phyloP scores from a whole-genome alignment of 2,888 invertebrate species.

The Hemithea aestivaria region DNA sequence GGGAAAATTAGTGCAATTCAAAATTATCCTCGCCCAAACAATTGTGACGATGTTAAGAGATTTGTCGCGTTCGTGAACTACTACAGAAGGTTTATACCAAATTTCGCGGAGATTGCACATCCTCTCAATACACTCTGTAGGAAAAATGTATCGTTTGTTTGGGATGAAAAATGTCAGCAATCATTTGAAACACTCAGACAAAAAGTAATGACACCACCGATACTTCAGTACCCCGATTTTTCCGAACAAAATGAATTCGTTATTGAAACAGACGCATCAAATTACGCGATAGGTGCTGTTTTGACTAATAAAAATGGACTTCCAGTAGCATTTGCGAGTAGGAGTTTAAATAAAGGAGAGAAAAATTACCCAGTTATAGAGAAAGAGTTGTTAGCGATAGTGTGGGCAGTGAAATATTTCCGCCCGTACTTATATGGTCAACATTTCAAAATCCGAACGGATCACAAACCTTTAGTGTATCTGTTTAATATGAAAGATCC shows the following conservation, averaged over 20 bases:
- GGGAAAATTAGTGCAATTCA: background rate
- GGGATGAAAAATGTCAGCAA: background rate
- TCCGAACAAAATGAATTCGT: conserved; percentile 11
- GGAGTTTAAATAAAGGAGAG: conserved; percentile 15
- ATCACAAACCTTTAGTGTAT: conserved; percentile 18
- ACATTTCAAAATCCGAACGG: conserved; percentile 14
- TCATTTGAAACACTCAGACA: background rate
- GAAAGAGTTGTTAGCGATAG: conserved; percentile 20
- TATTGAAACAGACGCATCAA: conserved; percentile 13
- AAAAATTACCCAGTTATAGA: no score
- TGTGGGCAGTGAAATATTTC: no score
- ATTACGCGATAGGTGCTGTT: conserved; percentile 13
- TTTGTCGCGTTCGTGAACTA: conserved; percentile 20
- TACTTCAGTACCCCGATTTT: conserved; percentile 16
- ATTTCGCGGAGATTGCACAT: conserved; percentile 9
- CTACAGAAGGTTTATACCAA: conserved; percentile 16
- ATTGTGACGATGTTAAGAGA: conserved; percentile 14
- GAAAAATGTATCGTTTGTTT: conserved; percentile 8
- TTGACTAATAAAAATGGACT: conserved; percentile 3
- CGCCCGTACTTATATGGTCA: conserved; percentile 18
- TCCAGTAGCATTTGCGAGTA: conserved; percentile 18
- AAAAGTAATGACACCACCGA: conserved; percentile 6
- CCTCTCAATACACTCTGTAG: conserved; percentile 9
- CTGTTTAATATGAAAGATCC: no score
- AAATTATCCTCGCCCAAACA: conserved; percentile 10